Conservation (phyloP, 2,888 invertebrate species). For the Dryococelus australis region DNA sequence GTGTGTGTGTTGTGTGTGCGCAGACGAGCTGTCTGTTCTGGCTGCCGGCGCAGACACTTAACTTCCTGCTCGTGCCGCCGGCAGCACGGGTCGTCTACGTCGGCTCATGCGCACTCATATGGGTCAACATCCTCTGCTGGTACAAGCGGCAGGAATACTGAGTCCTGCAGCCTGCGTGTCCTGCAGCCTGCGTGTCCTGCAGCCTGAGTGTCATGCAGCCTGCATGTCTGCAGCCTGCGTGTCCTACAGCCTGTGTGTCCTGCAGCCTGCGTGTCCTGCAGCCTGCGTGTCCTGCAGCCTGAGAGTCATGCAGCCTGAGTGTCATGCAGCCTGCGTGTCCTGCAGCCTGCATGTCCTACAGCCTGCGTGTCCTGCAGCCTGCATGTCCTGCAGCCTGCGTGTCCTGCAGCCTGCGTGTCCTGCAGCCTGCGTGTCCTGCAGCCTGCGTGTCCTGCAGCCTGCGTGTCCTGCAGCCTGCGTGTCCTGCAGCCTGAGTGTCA, state of each 20-base stretch:
- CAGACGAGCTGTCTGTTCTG: conserved; percentile 82
- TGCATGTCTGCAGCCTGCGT: too few relatives aligned
- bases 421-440: not conserved
- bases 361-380: not conserved
- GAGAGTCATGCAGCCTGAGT: not conserved
- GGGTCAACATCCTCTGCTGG: conserved; percentile 86
- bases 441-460: too few relatives aligned
- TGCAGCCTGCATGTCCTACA: too few relatives aligned
- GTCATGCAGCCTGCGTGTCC: not conserved
- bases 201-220: too few relatives aligned
- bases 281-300: too few relatives aligned
- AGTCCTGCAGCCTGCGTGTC: not conserved
- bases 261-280: not conserved
- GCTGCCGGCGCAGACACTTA: conserved; percentile 81
- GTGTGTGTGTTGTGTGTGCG: not conserved
- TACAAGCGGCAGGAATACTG: conserved; percentile 66
- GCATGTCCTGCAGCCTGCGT: too few relatives aligned
- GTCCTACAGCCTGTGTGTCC: not conserved
- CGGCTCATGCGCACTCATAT: conserved; percentile 77
- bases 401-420: not conserved
- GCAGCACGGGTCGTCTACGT: conserved; percentile 80
- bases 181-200: not conserved
- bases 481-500: too few relatives aligned
- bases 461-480: not conserved
- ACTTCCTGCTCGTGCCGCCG: conserved; percentile 77